Conservation (phyloP, 2,113 vertebrate genomes). For the Synchiropus splendidus region DNA sequence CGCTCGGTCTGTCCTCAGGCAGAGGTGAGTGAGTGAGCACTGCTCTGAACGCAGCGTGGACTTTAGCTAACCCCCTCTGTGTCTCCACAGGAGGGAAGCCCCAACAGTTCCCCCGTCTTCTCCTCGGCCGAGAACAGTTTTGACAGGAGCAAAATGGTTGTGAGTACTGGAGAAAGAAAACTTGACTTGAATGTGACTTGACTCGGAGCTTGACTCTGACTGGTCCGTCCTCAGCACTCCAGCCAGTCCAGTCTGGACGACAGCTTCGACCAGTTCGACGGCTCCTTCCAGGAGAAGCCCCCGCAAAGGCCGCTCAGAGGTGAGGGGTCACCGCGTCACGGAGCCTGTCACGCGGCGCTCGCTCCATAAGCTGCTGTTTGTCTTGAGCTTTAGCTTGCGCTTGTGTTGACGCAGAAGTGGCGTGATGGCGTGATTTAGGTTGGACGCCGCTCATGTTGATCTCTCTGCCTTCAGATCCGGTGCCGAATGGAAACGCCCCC, state of each 20-base stretch:
- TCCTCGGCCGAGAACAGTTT: constrained; percentile 52
- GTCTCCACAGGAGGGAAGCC: constrained; percentile 50
- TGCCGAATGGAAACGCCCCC: constrained; percentile 22
- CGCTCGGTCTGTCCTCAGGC: constrained; percentile 65
- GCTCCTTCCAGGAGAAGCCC: constrained; percentile 20
- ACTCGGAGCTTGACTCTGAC: accelerated
- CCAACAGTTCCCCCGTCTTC: constrained; percentile 54
- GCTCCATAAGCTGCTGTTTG: background rate
- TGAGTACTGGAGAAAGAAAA: constrained; percentile 38
- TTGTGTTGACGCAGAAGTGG: no score
- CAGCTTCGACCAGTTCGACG: constrained; percentile 44
- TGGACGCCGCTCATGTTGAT: no score
- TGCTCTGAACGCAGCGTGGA: background rate
- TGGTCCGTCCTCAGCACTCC: constrained; percentile 49
- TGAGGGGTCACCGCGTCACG: constrained; percentile 13
- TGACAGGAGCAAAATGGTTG: constrained; percentile 57
- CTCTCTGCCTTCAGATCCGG: constrained; percentile 26
- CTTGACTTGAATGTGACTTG: background rate
- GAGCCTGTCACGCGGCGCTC: background rate
- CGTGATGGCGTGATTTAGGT: no score
- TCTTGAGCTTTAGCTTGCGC: background rate
- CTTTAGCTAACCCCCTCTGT: background rate
- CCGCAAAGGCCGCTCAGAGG: constrained; percentile 35
- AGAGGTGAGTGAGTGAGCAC: constrained; percentile 61
- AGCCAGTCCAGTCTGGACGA: constrained; percentile 68